Conservation (phyloP, 2,888 invertebrate genomes). For the Polyommatus icarus region DNA sequence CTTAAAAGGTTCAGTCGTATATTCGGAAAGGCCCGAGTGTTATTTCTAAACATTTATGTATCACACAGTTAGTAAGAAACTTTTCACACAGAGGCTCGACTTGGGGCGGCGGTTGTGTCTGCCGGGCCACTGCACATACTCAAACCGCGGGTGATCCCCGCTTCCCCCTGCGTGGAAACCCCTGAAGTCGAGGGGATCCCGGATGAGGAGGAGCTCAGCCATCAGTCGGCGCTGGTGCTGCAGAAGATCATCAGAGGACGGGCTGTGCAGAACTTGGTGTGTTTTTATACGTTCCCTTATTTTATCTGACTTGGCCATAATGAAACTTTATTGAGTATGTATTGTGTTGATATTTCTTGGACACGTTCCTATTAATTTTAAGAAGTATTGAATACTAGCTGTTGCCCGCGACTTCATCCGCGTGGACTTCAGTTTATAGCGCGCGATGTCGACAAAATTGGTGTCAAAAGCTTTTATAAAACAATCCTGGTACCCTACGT, state of each 20-base stretch:
- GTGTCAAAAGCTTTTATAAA: too few species aligned
- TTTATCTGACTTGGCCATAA: too few species aligned
- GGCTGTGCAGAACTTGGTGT: conserved; percentile 85
- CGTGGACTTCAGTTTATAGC: too few species aligned
- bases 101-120: conserved; percentile 53
- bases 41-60: not conserved
- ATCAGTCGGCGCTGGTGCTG: conserved; percentile 80
- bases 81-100: conserved; percentile 56
- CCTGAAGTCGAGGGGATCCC: conserved; percentile 58
- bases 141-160: conserved; percentile 49
- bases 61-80: too few species aligned
- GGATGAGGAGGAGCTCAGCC: conserved; percentile 52
- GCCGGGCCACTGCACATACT: conserved; percentile 61
- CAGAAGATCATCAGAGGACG: conserved; percentile 86
- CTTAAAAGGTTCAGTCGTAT: too few species aligned
- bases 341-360: too few species aligned
- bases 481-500: too few species aligned
- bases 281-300: not conserved
- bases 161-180: conserved; percentile 55
- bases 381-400: too few species aligned
- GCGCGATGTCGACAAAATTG: too few species aligned
- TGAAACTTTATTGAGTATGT: too few species aligned
- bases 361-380: too few species aligned
- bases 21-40: not conserved
- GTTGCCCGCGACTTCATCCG: too few species aligned